Evolutionary conservation across 2,797 vertebrate species (phyloP), one percentile per base, ranked within the genome.

Genomic region (Limnodromus scolopaceus): DNA sequence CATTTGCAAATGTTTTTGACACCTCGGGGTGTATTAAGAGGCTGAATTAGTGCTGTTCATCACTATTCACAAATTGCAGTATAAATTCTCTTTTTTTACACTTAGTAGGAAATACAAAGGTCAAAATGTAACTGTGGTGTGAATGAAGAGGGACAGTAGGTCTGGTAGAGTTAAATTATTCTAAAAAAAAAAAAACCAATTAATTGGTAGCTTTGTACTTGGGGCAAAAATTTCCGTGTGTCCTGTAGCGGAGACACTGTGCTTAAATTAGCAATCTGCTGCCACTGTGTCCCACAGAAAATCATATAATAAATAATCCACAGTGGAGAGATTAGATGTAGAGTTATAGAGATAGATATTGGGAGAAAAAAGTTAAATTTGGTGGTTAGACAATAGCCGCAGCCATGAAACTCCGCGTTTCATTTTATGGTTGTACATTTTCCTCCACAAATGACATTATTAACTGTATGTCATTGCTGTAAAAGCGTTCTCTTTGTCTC

Each of bases 301-400:
- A 90, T 32, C 11, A 75, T 18, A 19, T 89, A 74, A 85, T 81
- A 86, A 92, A 76, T 95, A 93, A 86, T 58, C 80, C n/a, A 45
- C 17, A 55, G 30, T 12, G 11, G 32, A 69, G 16, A 85, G 6
- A 57, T 75, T 54, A 75, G 34, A 60, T 63, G 10, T 13, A 20
- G 82, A 91, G 79, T 87, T 92, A 69, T 11, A 78, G 38, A 87
- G 34, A 41, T 22, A 84, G 39, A 61, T 63, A 69, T 5, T 28
- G 18, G 17, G 38, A 63, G 27, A 7, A 12, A 30, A 43, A 75
- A 38, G 46, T 65, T 72, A 58, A n/a, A 88, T 79, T 54, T 45
- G 9, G 23, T 84, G 22, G 14, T 71, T 77, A 80, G 51, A 57
- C 34, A 92, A 68, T 34, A 86, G 53, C 53, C 68, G 51, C 49